A percentile compares a stretch with the other conserved stretches of the same genome.
phyloP scores from a whole-genome alignment of 2,888 invertebrate species.

The Chouioia cunea region DNA sequence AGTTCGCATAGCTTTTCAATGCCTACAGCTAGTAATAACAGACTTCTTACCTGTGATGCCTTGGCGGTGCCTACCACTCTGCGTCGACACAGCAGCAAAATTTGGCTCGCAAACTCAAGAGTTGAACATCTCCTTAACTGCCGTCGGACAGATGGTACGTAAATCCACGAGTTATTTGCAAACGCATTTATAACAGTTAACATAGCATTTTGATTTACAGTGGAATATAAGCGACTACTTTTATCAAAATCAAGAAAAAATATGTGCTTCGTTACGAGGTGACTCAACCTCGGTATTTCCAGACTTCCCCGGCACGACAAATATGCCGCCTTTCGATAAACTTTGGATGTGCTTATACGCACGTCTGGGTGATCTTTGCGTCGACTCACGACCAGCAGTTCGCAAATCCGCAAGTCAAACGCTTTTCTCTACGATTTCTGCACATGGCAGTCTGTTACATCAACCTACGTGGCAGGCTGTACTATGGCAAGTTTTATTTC shows the following conservation, averaged over 20 bases:
- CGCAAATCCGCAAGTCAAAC: slow-evolving; percentile 98
- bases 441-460: slow-evolving; percentile 91
- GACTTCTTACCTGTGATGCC: slow-evolving; percentile 91
- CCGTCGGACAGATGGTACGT: slow-evolving; percentile 92
- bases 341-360: slow-evolving; percentile 97
- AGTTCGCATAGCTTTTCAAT: slow-evolving; percentile 94
- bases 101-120: slow-evolving; percentile 97
- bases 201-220: slow-evolving; percentile 70
- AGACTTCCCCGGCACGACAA: slow-evolving; percentile 85
- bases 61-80: slow-evolving; percentile 89
- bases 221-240: slow-evolving; percentile 99
- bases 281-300: slow-evolving; percentile 82
- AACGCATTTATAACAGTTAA: slow-evolving; percentile 1
- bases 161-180: background rate
- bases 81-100: slow-evolving; percentile 92
- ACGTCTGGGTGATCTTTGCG: slow-evolving; percentile 89
- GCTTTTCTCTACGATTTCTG: slow-evolving; percentile 95
- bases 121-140: slow-evolving; percentile 96
- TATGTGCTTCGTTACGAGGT: slow-evolving; percentile 79
- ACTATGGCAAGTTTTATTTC: slow-evolving; percentile 95
- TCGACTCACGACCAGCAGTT: slow-evolving; percentile 95
- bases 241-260: slow-evolving; percentile 92
- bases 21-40: slow-evolving; percentile 93
- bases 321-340: slow-evolving; percentile 90
- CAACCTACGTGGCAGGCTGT: slow-evolving; percentile 94